A percentile compares a stretch with the other conserved stretches of the same genome.
phyloP scores from a whole-genome alignment of 2,113 vertebrate species.

The Nothoprocta perdicaria region DNA sequence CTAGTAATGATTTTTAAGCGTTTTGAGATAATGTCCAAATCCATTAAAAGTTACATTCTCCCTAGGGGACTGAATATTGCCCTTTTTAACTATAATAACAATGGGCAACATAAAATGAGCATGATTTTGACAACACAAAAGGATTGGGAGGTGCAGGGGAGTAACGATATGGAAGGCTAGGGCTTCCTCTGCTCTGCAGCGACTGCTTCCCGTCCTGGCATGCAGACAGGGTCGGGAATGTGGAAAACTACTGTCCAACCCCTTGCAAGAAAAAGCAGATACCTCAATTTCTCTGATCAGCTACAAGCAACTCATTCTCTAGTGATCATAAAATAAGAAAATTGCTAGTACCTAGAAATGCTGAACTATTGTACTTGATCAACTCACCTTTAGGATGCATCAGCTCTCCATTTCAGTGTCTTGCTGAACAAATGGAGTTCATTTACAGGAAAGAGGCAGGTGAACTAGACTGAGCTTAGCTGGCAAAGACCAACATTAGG shows the following conservation, averaged over 20 bases:
- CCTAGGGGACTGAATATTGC: background rate
- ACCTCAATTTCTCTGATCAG: background rate
- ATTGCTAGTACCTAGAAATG: background rate
- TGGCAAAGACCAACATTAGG: background rate
- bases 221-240: background rate
- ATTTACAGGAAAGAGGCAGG: background rate
- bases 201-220: background rate
- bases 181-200: background rate
- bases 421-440: background rate
- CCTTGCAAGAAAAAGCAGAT: background rate
- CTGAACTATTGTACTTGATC: background rate
- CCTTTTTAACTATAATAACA: background rate
- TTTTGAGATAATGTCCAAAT: background rate
- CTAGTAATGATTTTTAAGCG: background rate
- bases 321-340: background rate
- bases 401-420: rapidly evolving
- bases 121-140: background rate
- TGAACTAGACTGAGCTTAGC: background rate
- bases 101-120: background rate
- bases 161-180: background rate
- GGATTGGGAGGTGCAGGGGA: background rate
- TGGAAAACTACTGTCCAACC: background rate
- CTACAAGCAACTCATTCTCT: background rate
- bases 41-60: background rate
- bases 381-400: background rate